These are phyloP conservation scores for Spinus pinus DNA, from an alignment of 2,797 vertebrate species.

Conservation along the genomic window DNA sequence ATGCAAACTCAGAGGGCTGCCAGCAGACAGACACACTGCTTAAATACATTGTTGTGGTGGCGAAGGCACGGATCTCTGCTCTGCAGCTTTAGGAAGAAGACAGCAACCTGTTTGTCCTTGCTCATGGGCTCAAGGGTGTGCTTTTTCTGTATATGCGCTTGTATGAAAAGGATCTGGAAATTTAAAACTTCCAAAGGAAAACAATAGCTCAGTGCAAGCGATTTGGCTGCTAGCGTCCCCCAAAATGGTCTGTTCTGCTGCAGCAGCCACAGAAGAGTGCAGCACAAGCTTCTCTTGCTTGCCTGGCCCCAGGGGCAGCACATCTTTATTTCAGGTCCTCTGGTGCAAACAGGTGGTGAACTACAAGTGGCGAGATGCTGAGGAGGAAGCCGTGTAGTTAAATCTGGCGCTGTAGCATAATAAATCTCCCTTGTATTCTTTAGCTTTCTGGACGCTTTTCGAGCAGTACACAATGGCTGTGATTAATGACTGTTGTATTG, in stretches of 20 bases:
- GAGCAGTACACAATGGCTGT: slow-evolving; percentile 3
- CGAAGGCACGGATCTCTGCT: accelerated
- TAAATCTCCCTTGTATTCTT: slow-evolving; percentile 29
- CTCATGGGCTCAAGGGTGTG: accelerated
- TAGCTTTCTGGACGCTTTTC: background rate
- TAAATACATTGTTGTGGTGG: background rate
- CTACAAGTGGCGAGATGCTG: background rate
- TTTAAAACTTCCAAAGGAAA: slow-evolving; percentile 10
- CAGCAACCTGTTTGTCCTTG: background rate
- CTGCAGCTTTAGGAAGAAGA: background rate
- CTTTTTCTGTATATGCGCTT: background rate
- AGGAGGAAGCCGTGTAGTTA: slow-evolving; percentile 51
- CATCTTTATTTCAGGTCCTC: background rate
- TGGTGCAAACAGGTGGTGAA: slow-evolving; percentile 53
- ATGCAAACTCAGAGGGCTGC: slow-evolving; percentile 47
- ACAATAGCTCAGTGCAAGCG: background rate
- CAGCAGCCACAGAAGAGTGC: background rate
- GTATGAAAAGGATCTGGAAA: background rate
- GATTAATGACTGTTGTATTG: slow-evolving; percentile 55
- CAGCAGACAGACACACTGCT: slow-evolving; percentile 11
- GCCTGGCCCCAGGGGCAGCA: background rate
- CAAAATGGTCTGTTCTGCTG: background rate
- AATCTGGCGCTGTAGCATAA: slow-evolving; percentile 11
- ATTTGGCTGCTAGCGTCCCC: background rate
- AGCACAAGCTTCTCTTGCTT: background rate